Percentiles rank a stretch among this genome's conserved stretches.
phyloP scores from a whole-genome alignment of 1,140 invertebrate genomes.

The Aphelenchoides besseyi region DNA sequence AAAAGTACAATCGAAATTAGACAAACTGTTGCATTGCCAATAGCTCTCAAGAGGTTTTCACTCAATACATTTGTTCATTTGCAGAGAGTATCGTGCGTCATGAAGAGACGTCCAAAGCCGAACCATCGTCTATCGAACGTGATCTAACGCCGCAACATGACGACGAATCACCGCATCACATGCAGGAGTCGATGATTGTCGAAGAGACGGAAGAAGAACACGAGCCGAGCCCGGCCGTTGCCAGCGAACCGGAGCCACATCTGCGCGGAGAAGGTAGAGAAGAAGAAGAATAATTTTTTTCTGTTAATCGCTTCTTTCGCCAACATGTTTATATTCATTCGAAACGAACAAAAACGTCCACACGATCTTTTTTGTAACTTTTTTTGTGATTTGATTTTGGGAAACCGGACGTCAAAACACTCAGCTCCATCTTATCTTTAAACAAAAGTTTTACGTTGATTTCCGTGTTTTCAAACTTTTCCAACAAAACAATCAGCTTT shows the following conservation, averaged over 20 bases:
- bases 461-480: no score
- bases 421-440: not conserved
- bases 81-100: not conserved
- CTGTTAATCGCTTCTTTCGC: no score
- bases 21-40: no score
- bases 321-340: no score
- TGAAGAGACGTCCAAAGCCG: not conserved
- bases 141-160: slow-evolving; percentile 3
- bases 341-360: no score
- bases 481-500: no score
- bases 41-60: no score
- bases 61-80: not conserved
- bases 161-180: not conserved
- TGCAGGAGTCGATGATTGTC: not conserved
- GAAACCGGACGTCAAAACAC: no score
- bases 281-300: slow-evolving; percentile 12
- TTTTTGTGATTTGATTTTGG: no score
- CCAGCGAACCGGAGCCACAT: slow-evolving; percentile 1
- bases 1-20: no score
- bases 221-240: slow-evolving; percentile 13
- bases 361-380: no score
- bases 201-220: slow-evolving; percentile 16
- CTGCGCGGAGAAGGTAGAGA: slow-evolving; percentile 22
- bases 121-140: not conserved
- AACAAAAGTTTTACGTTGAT: not conserved